These are phyloP conservation scores for Platysternon megacephalum DNA, from an alignment of 2,113 vertebrate genomes.

Conservation along the genomic window DNA sequence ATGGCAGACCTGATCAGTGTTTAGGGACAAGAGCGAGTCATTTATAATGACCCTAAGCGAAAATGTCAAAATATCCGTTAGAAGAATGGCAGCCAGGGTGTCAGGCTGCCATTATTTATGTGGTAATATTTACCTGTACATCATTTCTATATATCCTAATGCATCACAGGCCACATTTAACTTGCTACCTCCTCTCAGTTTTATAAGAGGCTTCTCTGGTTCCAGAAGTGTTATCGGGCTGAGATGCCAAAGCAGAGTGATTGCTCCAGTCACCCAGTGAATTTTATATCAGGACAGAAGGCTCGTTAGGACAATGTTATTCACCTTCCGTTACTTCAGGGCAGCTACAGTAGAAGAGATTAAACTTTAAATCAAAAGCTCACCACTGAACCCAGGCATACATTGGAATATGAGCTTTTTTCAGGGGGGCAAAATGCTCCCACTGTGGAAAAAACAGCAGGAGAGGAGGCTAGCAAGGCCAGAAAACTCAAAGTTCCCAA, in stretches of 20 bases:
- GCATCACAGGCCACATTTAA: neutral
- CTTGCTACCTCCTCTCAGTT: neutral
- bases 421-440: neutral
- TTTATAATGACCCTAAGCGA: neutral
- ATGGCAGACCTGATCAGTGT: neutral
- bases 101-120: neutral
- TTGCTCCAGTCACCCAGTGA: accelerated
- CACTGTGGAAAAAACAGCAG: neutral
- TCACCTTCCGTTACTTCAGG: accelerated
- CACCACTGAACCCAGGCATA: accelerated
- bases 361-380: accelerated
- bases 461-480: neutral
- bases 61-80: neutral
- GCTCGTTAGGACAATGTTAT: neutral
- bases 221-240: neutral
- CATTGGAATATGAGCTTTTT: neutral
- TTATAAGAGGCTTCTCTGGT: neutral
- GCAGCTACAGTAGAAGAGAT: neutral
- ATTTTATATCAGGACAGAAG: accelerated
- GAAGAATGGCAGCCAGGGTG: neutral
- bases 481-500: neutral
- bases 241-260: neutral
- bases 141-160: neutral
- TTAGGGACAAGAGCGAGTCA: neutral
- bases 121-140: neutral